Evolutionary conservation across 23 tunicate species (phyloP), one percentile per base, ranked within the genome.

Genomic region (Corella eumyota): DNA sequence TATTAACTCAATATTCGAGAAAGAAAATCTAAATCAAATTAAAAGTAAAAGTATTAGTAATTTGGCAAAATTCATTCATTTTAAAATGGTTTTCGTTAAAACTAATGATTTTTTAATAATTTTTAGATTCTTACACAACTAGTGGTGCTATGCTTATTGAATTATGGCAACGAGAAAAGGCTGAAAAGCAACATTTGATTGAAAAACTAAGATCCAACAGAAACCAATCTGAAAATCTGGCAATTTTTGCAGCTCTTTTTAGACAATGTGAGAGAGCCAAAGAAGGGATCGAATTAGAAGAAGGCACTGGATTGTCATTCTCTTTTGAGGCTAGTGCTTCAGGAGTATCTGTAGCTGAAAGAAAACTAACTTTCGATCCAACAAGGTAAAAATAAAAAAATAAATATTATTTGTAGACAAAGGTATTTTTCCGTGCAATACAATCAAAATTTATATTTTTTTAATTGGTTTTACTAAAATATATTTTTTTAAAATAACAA

Each of bases 191-290:
- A 51, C 60, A 72, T 58, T 21, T 81, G 22, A 30, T 66, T 24
- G 44, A 65, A 31, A 60, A 61, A n/a, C 32, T 81, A 50, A 66
- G 48, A 50, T 25, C 36, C 4, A 50, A n/a, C n/a, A n/a, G n/a
- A n/a, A 59, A 24, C 58, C 40, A 46, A 4, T 30, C 63, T 19
- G 68, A 69, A 38, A 58, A 79, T 20, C 50, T 75, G 0, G 65
- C 46, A 15, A 24, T 75, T 9, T 74, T 60, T 38, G 44, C 83
- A 9, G 45, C 83, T 37, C 62, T 84, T 30, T 71, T 63, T 57
- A 54, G 74, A 27, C 94, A 84, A 58, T 69, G 94, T 52, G 59
- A 76, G 25, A 37, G 94, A 70, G 77, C 72, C 9, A 46, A 64
- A 35, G 72, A 73, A 61, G 65, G 67, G 15, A 20, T 25, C 22